Conservation (phyloP, 2,888 invertebrate species). For the Pandemis corylana region DNA sequence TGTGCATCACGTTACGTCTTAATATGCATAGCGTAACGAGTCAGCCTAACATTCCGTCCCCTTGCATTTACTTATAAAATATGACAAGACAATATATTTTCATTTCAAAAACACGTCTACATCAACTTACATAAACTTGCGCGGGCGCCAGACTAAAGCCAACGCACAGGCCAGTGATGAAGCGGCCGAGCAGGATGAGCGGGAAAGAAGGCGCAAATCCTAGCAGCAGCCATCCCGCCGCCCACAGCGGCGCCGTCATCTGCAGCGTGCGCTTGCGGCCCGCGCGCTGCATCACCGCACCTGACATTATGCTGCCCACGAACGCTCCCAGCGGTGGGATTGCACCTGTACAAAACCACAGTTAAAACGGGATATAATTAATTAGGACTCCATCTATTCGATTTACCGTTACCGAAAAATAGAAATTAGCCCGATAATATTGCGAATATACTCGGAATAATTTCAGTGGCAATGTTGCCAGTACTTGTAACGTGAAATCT, state of each 20-base stretch:
- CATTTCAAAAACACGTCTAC: too few species aligned
- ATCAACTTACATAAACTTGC: slow-evolving; percentile 86
- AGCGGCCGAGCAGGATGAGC: slow-evolving; percentile 81
- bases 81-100: too few species aligned
- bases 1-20: too few species aligned
- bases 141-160: slow-evolving; percentile 86
- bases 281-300: slow-evolving; percentile 80
- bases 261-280: slow-evolving; percentile 83
- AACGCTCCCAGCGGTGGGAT: slow-evolving; percentile 85
- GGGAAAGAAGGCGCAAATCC: slow-evolving; percentile 76
- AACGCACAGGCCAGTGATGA: slow-evolving; percentile 85
- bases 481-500: too few species aligned
- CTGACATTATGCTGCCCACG: slow-evolving; percentile 82
- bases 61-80: too few species aligned
- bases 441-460: too few species aligned
- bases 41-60: too few species aligned
- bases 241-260: slow-evolving; percentile 80
- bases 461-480: background rate
- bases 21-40: too few species aligned
- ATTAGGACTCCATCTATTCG: too few species aligned
- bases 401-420: background rate
- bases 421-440: background rate
- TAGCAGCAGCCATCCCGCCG: slow-evolving; percentile 83
- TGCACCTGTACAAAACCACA: slow-evolving; percentile 67
- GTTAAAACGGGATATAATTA: too few species aligned